Evolutionary conservation across 1,140 invertebrate genomes (phyloP).

Genomic region (Phortica variegata): DNA sequence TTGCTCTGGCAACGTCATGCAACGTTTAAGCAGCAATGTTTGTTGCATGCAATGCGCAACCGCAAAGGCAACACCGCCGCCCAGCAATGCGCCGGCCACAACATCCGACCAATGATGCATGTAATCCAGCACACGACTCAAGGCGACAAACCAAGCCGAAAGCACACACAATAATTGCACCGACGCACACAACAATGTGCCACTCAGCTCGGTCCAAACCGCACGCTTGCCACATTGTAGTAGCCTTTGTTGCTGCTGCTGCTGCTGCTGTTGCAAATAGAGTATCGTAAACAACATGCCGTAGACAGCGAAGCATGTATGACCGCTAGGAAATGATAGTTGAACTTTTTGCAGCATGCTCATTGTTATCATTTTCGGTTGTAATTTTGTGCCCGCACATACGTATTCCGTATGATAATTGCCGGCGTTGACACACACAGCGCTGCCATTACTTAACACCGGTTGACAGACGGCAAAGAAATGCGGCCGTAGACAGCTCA

Average conservation of each 20-base stretch:
- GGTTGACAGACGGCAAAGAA: slow-evolving; percentile 78
- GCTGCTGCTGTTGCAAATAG: slow-evolving; percentile 68
- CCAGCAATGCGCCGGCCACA: slow-evolving; percentile 60
- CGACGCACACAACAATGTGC: neutral
- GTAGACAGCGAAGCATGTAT: slow-evolving; percentile 78
- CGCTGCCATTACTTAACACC: slow-evolving; percentile 49
- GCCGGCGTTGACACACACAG: slow-evolving; percentile 60
- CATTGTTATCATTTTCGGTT: slow-evolving; percentile 55
- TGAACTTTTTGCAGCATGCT: slow-evolving; percentile 66
- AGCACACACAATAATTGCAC: neutral
- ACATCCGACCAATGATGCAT: slow-evolving; percentile 85
- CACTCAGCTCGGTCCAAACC: neutral
- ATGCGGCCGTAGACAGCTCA: slow-evolving; percentile 87
- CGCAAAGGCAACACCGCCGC: slow-evolving; percentile 58
- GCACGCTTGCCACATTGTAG: neutral
- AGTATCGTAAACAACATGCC: slow-evolving; percentile 77
- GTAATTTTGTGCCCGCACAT: too few relatives aligned
- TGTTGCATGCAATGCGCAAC: too few relatives aligned
- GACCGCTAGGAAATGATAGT: slow-evolving; percentile 79
- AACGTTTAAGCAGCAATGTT: too few relatives aligned
- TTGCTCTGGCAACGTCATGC: too few relatives aligned
- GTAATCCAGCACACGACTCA: slow-evolving; percentile 85
- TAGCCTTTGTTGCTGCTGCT: too few relatives aligned
- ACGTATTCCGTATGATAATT: slow-evolving; percentile 66
- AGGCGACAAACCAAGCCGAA: slow-evolving; percentile 70